Evolutionary conservation across 2,113 vertebrate species (phyloP), one percentile per base, ranked within the genome.

Genomic region (Cardinalis cardinalis): DNA sequence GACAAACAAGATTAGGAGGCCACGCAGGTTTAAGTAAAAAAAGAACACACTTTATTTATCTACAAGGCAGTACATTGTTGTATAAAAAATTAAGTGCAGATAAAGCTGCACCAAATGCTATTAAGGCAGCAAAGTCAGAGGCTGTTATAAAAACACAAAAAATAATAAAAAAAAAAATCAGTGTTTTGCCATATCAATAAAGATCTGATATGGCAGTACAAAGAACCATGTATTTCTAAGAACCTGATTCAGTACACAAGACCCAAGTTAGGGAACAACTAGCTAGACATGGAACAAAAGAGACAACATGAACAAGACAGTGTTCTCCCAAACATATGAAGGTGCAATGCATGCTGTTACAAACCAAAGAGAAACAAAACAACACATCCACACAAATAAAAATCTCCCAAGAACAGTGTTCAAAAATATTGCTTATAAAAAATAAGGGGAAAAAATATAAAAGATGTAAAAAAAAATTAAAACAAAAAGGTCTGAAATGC

Each of bases 31-130:
- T 97, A 96, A 92, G 95, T 97, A 97, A 97, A 97, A 55, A 96
- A 98, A 96, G 98, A 97, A 97, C 97, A 98, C 98, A 98, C 98
- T 99, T 99, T 99, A 99, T 99, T 99, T 97, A 96, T 96, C 97
- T 98, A 98, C 98, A 98, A 98, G 98, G 99, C 99, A 99, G 98
- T 99, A 99, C 98, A 98, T 95, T 92, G 84, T 98, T 95, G 92
- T 98, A 98, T 96, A 98, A 98, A 98, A 98, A 98, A 97, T 97
- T 98, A 97, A 97, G 98, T 98, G 98, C 98, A 97, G 97, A 86
- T 83, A 87, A 95, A 95, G 93, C 96, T 96, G 97, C 97, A 98
- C 96, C 90, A 95, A 96, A 97, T 96, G 96, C 97, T 98, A 96
- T 97, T 97, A 98, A 98, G 97, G 97, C 98, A 98, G 98, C 97